Percentiles rank a stretch among this genome's conserved stretches.
These are phyloP conservation scores for Tupaia tana DNA, from an alignment of 2,113 vertebrate genomes.

Conservation along the genomic window DNA sequence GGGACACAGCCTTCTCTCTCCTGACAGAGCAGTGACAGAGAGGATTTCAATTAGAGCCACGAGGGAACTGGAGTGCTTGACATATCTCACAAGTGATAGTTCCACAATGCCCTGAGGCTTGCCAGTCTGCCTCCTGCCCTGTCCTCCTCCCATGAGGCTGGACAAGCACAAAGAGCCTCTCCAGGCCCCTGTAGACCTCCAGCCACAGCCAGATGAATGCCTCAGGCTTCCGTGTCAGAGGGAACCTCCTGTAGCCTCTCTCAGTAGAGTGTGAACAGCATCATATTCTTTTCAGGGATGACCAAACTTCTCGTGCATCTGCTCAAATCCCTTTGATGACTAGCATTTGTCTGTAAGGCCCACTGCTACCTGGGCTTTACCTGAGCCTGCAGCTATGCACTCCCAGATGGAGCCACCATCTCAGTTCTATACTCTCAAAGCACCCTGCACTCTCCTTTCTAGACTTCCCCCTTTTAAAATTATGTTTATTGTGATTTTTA, in stretches of 20 bases:
- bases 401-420: background rate
- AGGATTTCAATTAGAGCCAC: conserved; percentile 84
- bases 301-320: background rate
- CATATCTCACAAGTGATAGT: conserved; percentile 61
- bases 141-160: background rate
- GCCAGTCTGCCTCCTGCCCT: conserved; percentile 44
- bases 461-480: no score
- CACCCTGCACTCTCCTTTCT: background rate
- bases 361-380: background rate
- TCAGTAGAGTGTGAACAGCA: no score
- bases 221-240: background rate
- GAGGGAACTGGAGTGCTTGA: conserved; percentile 70
- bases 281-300: background rate
- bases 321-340: background rate
- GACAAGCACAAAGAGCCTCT: background rate
- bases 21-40: conserved; percentile 85
- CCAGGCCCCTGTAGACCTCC: background rate
- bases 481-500: no score
- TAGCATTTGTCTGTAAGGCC: background rate
- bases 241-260: background rate
- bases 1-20: conserved; percentile 62
- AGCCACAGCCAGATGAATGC: background rate
- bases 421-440: background rate
- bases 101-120: conserved; percentile 67
- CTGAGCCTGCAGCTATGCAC: background rate